phyloP scores from a whole-genome alignment of 2,113 vertebrate species.

The Manacus vitellinus region DNA sequence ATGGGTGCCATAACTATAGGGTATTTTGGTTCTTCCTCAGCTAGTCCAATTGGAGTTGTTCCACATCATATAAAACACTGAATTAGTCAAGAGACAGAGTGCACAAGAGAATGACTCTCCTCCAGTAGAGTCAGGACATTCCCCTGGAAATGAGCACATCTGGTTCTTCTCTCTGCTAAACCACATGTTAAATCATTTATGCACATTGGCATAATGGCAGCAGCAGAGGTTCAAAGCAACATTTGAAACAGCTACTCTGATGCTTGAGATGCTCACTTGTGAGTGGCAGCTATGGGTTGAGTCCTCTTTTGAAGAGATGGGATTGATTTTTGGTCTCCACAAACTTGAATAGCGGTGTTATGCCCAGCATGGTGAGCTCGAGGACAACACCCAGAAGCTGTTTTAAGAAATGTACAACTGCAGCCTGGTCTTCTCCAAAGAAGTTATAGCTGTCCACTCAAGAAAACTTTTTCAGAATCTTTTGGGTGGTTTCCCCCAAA shows the following conservation, averaged over 20 bases:
- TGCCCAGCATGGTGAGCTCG: neutral
- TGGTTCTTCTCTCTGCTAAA: slow-evolving; percentile 60
- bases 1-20: neutral
- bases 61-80: slow-evolving; percentile 59
- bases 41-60: slow-evolving; percentile 49
- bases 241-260: neutral
- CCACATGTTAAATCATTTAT: slow-evolving; percentile 59
- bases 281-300: neutral
- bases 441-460: neutral
- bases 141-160: slow-evolving; percentile 67
- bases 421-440: neutral
- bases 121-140: slow-evolving; percentile 62
- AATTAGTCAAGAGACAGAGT: slow-evolving; percentile 63
- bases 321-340: neutral
- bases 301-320: neutral
- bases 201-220: slow-evolving; percentile 41
- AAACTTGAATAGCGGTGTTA: neutral
- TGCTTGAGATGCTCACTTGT: neutral
- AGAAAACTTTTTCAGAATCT: neutral
- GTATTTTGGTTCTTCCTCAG: slow-evolving; percentile 32
- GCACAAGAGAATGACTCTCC: slow-evolving; percentile 64
- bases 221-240: slow-evolving; percentile 6
- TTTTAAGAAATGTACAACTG: neutral
- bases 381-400: neutral
- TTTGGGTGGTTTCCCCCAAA: neutral